A percentile compares a stretch with the other conserved stretches of the same genome.
Evolutionary conservation across 2,888 invertebrate genomes (phyloP).

Genomic region (Glomeris marginata): DNA sequence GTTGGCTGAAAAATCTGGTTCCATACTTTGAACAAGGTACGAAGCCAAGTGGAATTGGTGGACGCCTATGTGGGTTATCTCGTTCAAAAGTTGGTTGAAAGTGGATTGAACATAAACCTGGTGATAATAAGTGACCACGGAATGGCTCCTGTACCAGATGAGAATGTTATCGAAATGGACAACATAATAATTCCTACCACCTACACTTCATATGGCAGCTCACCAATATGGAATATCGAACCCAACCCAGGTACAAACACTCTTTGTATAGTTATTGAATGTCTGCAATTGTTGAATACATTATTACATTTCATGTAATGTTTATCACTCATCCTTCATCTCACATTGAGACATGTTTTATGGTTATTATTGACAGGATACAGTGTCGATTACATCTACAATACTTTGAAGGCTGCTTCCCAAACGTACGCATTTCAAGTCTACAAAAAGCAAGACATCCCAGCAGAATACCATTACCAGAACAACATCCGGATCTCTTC

Average conservation of each 20-base stretch:
- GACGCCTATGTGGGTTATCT: constrained; percentile 2
- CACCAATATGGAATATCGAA: constrained; percentile 10
- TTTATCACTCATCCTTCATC: too few species aligned
- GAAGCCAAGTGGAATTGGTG: too few species aligned
- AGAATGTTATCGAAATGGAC: constrained; percentile 5
- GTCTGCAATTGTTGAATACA: too few species aligned
- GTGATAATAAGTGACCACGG: constrained; percentile 14
- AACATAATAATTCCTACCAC: background rate
- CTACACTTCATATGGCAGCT: background rate
- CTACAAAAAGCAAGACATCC: constrained; percentile 43
- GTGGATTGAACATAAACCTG: constrained; percentile 6
- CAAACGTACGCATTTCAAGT: constrained; percentile 25
- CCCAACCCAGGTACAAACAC: constrained; percentile 16
- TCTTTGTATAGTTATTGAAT: too few species aligned
- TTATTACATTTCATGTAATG: too few species aligned
- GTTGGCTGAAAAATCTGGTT: too few species aligned
- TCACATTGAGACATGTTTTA: too few species aligned
- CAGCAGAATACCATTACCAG: constrained; percentile 43
- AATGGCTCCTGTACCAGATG: constrained; percentile 23
- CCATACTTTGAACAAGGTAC: too few species aligned
- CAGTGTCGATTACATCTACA: too few species aligned
- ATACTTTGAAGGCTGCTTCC: background rate
- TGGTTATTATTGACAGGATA: too few species aligned
- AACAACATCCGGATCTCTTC: constrained; percentile 45
- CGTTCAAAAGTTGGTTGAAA: background rate